phyloP scores from a whole-genome alignment of 2,888 invertebrate species.

The Nomada fabriciana region DNA sequence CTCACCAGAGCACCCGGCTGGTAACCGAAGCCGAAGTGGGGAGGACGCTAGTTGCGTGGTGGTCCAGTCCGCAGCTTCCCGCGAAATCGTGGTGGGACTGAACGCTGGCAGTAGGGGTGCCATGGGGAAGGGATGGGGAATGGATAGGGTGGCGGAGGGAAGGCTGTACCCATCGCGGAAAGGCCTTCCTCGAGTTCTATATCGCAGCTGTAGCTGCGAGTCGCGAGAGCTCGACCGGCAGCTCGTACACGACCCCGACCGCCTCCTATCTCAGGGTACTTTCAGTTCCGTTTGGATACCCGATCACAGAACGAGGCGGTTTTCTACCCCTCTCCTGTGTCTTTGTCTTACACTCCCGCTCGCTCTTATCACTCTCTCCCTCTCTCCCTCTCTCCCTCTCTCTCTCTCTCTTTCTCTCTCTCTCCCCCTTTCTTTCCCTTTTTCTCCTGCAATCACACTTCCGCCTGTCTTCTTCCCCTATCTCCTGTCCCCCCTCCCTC shows the following conservation, averaged over 20 bases:
- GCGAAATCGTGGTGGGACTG: slow-evolving; percentile 74
- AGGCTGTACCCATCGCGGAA: slow-evolving; percentile 62
- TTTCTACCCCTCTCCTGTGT: slow-evolving; percentile 46
- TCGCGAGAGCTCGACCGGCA: slow-evolving; percentile 74
- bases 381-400: slow-evolving; percentile 20
- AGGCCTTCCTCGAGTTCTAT: slow-evolving; percentile 68
- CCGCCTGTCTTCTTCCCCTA: neutral
- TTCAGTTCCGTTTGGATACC: slow-evolving; percentile 66
- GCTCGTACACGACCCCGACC: slow-evolving; percentile 70
- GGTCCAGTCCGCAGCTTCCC: slow-evolving; percentile 83
- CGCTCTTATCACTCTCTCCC: slow-evolving; percentile 21
- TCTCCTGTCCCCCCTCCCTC: neutral
- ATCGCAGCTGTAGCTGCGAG: slow-evolving; percentile 80
- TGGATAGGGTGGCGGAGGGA: slow-evolving; percentile 54
- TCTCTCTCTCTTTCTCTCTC: neutral
- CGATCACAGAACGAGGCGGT: slow-evolving; percentile 62
- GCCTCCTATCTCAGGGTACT: slow-evolving; percentile 68
- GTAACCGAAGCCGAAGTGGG: slow-evolving; percentile 64
- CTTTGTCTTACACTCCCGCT: slow-evolving; percentile 32
- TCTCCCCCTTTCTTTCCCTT: neutral
- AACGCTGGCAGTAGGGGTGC: slow-evolving; percentile 50
- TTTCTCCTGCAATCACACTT: neutral
- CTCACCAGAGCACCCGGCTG: slow-evolving; percentile 50
- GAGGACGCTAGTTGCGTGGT: slow-evolving; percentile 78
- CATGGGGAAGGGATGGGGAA: slow-evolving; percentile 56